These are phyloP conservation scores for Tanypteryx hageni DNA, from an alignment of 2,888 invertebrate species.

Conservation along the genomic window DNA sequence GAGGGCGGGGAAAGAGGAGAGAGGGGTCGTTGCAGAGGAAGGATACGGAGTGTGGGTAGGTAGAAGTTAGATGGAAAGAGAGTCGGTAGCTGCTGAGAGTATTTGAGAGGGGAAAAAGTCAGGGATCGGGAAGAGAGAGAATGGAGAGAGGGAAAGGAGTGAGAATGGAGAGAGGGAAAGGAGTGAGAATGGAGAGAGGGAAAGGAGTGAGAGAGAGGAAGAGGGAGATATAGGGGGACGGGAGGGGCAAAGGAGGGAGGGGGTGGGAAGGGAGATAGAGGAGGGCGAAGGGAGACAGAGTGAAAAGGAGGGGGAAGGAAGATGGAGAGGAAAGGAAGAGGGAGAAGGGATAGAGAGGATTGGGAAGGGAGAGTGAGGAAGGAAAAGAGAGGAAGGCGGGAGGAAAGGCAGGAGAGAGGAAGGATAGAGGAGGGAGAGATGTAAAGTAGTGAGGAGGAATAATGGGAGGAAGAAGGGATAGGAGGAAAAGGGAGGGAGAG, in stretches of 20 bases:
- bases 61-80: not conserved
- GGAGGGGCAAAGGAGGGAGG: too few species aligned
- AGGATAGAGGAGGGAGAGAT: not conserved
- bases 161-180: not conserved
- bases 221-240: too few species aligned
- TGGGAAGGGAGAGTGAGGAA: not conserved
- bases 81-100: not conserved
- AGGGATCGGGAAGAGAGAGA: not conserved
- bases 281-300: not conserved
- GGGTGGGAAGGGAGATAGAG: not conserved
- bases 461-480: not conserved
- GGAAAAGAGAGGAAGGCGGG: not conserved
- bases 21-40: not conserved
- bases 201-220: too few species aligned
- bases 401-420: not conserved
- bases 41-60: not conserved
- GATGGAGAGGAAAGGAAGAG: not conserved
- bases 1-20: not conserved
- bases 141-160: not conserved
- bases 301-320: not conserved
- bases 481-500: not conserved
- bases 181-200: too few species aligned
- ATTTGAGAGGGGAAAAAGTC: too few species aligned
- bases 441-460: not conserved
- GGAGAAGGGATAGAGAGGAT: not conserved